Evolutionary conservation across 2,888 invertebrate species (phyloP), one percentile per base, ranked within the genome.

Genomic region (Altica lythri): DNA sequence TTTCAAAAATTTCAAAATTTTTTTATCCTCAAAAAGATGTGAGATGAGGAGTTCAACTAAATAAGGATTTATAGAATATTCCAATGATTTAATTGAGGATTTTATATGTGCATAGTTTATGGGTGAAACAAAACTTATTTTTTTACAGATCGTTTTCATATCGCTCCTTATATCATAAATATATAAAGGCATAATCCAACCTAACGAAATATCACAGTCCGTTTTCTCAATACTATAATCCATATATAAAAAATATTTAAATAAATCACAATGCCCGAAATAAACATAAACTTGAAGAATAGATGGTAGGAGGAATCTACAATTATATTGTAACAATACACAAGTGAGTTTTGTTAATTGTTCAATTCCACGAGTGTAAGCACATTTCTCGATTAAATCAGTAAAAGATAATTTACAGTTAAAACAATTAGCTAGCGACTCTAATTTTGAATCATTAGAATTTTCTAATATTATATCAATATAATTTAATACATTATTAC

Each of bases 201-300:
- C 30, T 18, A 38, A 34, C 2, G 14, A 18, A 16, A 14, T 8
- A 25, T n/a, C 22, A 14, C 8, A 14, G 9, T 19, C 13, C 1
- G 1, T 4, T 8, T 37, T 4, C 16, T 29, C 30, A 16, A 17
- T 8, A 2, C 30, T 37, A 12, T 29, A 8, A 16, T 50, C 43
- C 25, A 43, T 34, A 30, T 35, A 35, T 12, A 50, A 32, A 12
- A 50, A 27, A 25, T 43, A 34, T 42, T 43, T 32, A 19, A 42
- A 50, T n/a, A 50, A 27, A 17, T 50, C 50, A 13, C 50, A 50
- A 32, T 50, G 27, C 1, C 50, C 50, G 16, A 43, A 50, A 34
- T 35, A 12, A 16, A 16, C 22, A 13, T 43, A 50, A 16, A 50
- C 14, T 9, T 35, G 19, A 8, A 30, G 43, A 34, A 35, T 18